Base-by-base conservation (phyloP, 2,797 vertebrate genomes). In the Hapalemur alaotrensis region DNA sequence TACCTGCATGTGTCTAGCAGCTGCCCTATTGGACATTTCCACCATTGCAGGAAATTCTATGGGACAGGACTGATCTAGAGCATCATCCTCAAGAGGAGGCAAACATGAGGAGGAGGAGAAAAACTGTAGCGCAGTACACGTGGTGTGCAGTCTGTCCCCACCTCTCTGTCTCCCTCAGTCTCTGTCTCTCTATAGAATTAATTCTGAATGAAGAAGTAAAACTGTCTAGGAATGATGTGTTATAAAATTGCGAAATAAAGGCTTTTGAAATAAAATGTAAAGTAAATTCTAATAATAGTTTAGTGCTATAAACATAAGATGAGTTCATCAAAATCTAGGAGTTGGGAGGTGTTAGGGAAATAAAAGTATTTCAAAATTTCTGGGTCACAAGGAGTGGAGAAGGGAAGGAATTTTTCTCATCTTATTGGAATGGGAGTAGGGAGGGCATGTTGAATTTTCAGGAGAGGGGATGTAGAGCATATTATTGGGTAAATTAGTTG, bases 61-160 rank as follows among this genome's bases (percentile, higher is more conserved):
- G 18, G 14, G 8, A 35, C 2, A 54, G 22, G 0, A 4, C 25
- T 52, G 43, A 73, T 15, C 48, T 72, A 35, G 50, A 67, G 54
- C 32, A 69, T 0, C 18, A 5, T 72, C 46, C 28, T 89, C 12
- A n/a, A 69, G 28, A 25, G 4, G 41, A 90, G 35, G 22, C 23
- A 5, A 46, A 76, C 7, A 48, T 1, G 7, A 69, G 18, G 10
- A 18, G 35, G 4, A 59, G 54, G 17, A 22, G n/a, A 13, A 50
- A 30, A n/a, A 2, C 1, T 22, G 59, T 14, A 63, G 30, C 41
- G 46, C n/a, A 41, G 35, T 4, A 32, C 18, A 22, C 1, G 0
- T 32, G 20, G 54, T 10, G 7, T 57, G 46, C 1, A 9, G 23
- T 54, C 30, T 41, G 18, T 35, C 8, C 22, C 43, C 52, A 67